These are phyloP conservation scores for Girardia tigrina DNA, from an alignment of 2,888 invertebrate genomes.

Conservation along the genomic window DNA sequence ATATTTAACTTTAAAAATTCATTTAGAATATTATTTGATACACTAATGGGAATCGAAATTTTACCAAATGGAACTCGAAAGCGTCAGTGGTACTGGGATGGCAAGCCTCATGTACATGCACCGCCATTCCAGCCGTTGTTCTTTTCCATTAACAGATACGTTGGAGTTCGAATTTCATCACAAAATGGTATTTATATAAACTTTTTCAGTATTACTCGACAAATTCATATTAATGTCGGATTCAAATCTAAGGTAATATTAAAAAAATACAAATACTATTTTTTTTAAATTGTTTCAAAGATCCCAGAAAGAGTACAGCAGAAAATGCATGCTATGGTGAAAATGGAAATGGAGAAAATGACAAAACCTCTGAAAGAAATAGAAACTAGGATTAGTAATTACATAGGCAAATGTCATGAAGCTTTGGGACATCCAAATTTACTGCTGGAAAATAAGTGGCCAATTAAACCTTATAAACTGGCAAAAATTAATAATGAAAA, in stretches of 20 bases:
- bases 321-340: neutral
- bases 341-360: neutral
- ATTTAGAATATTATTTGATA: slow-evolving; percentile 43
- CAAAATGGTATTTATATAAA: slow-evolving; percentile 45
- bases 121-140: slow-evolving; percentile 49
- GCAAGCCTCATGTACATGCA: slow-evolving; percentile 42
- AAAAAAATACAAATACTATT: no score
- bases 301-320: neutral
- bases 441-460: neutral
- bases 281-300: neutral
- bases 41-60: slow-evolving; percentile 45
- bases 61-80: slow-evolving; percentile 41
- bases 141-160: slow-evolving; percentile 42
- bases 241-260: slow-evolving; percentile 43
- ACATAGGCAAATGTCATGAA: neutral
- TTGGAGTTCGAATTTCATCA: slow-evolving; percentile 43
- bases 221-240: slow-evolving; percentile 47
- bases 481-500: neutral
- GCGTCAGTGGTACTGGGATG: slow-evolving; percentile 45
- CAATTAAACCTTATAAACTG: neutral
- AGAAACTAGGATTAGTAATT: neutral
- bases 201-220: slow-evolving; percentile 41
- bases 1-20: no score
- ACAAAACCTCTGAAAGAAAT: neutral
- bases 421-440: neutral